A percentile compares a stretch with the other conserved stretches of the same genome.
Evolutionary conservation across 2,888 invertebrate genomes (phyloP).

Genomic region (Drosophila helvetica): DNA sequence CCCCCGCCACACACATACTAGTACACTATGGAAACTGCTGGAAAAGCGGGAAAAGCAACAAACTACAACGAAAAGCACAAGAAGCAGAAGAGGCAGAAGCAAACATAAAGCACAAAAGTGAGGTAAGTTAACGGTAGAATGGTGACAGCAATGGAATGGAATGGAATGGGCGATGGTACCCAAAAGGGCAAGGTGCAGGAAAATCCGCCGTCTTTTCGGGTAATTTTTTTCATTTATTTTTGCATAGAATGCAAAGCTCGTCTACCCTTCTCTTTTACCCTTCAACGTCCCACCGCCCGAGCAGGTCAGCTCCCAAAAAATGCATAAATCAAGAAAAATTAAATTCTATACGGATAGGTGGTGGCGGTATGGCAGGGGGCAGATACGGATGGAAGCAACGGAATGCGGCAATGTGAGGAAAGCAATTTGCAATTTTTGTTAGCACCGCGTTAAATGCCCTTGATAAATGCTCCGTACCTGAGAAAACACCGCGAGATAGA

Average conservation of each 20-base stretch:
- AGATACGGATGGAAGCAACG: conserved; percentile 37
- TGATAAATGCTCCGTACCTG: conserved; percentile 36
- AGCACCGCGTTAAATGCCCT: conserved; percentile 48
- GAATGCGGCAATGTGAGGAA: conserved; percentile 50
- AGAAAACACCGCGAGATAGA: neutral
- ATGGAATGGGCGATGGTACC: neutral
- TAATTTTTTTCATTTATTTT: neutral
- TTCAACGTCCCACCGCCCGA: conserved; percentile 12
- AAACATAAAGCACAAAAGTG: conserved; percentile 57
- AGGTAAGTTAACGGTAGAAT: conserved; percentile 56
- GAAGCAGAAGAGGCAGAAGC: conserved; percentile 28
- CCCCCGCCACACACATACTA: conserved; percentile 11
- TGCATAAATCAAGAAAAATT: conserved; percentile 78
- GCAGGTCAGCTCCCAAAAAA: conserved; percentile 45
- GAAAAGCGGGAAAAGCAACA: conserved; percentile 61
- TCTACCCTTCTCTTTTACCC: neutral
- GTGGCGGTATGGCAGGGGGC: neutral
- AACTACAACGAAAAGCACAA: conserved; percentile 39
- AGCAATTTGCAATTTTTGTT: conserved; percentile 57
- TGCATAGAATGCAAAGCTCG: conserved; percentile 51
- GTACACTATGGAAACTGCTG: conserved; percentile 26
- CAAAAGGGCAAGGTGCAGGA: neutral
- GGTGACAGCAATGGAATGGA: conserved; percentile 34
- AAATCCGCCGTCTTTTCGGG: neutral
- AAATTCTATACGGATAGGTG: conserved; percentile 53